phyloP scores from a whole-genome alignment of 1,140 invertebrate genomes.

The Diabrotica undecimpunctata region DNA sequence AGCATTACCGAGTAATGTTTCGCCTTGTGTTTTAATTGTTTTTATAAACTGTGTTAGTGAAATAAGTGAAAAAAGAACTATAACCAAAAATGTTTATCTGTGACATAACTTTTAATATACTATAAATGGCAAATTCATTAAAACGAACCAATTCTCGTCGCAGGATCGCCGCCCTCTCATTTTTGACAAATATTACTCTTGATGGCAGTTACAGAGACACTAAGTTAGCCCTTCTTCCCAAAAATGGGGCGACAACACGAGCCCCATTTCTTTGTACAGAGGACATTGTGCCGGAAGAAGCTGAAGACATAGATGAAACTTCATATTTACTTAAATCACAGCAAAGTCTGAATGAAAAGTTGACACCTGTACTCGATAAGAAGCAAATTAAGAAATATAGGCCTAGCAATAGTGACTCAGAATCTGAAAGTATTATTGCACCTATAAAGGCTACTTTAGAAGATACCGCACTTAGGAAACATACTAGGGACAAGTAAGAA shows the following conservation, averaged over 20 bases:
- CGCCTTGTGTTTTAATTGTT: not conserved
- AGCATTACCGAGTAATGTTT: not conserved
- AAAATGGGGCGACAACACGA: constrained; percentile 48
- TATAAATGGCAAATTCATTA: constrained; percentile 54
- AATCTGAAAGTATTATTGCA: constrained; percentile 62
- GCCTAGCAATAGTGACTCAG: constrained; percentile 51
- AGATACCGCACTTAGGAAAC: constrained; percentile 12
- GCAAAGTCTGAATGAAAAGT: constrained; percentile 31
- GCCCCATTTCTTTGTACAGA: constrained; percentile 36
- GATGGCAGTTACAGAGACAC: constrained; percentile 88
- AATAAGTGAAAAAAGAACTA: constrained; percentile 34
- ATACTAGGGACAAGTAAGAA: constrained; percentile 22
- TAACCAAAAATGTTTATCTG: constrained; percentile 27
- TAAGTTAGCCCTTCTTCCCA: constrained; percentile 59
- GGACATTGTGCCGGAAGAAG: constrained; percentile 50
- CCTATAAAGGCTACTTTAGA: constrained; percentile 45
- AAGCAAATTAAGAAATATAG: constrained; percentile 24
- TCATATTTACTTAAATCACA: constrained; percentile 52
- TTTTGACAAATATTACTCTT: constrained; percentile 90
- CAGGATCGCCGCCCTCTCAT: constrained; percentile 82
- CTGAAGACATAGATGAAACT: constrained; percentile 41
- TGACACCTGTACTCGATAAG: constrained; percentile 31
- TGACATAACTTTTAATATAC: constrained; percentile 26
- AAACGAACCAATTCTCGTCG: constrained; percentile 61
- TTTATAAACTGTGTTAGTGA: not conserved